A percentile compares a stretch with the other conserved stretches of the same genome.
Conservation (phyloP, 1,140 invertebrate species). For the Thaumatotibia leucotreta region DNA sequence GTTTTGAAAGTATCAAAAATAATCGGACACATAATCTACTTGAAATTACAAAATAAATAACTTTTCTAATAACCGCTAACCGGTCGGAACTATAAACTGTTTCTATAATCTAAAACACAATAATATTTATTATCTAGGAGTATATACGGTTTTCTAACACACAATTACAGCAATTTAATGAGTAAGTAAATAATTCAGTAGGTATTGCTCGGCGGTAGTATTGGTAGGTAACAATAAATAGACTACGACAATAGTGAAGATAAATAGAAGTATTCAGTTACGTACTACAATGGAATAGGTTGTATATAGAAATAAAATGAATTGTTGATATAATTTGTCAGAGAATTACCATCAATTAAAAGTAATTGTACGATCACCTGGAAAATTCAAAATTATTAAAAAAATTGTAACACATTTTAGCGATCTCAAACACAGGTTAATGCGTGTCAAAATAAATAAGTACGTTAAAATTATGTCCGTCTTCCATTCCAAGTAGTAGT, state of each 20-base stretch:
- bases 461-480: neutral
- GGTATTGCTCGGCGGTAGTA: conserved; percentile 35
- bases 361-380: conserved; percentile 25
- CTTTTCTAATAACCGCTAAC: conserved; percentile 56
- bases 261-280: conserved; percentile 38
- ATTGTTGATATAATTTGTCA: conserved; percentile 22
- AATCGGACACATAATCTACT: conserved; percentile 45
- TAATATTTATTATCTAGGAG: conserved; percentile 35
- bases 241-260: conserved; percentile 46
- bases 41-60: conserved; percentile 48
- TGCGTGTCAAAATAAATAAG: neutral
- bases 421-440: too few species aligned
- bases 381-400: conserved; percentile 20
- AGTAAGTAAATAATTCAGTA: conserved; percentile 27
- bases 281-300: conserved; percentile 15
- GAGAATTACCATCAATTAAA: conserved; percentile 27
- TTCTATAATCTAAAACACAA: conserved; percentile 56
- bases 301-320: conserved; percentile 20
- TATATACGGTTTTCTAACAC: conserved; percentile 51
- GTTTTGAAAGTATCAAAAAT: conserved; percentile 41
- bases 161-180: conserved; percentile 45
- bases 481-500: neutral
- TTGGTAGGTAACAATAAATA: conserved; percentile 33
- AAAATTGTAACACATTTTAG: too few species aligned
- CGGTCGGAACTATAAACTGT: conserved; percentile 51